Base-by-base conservation (phyloP, 1,140 invertebrate species). In the Episyrphus balteatus region DNA sequence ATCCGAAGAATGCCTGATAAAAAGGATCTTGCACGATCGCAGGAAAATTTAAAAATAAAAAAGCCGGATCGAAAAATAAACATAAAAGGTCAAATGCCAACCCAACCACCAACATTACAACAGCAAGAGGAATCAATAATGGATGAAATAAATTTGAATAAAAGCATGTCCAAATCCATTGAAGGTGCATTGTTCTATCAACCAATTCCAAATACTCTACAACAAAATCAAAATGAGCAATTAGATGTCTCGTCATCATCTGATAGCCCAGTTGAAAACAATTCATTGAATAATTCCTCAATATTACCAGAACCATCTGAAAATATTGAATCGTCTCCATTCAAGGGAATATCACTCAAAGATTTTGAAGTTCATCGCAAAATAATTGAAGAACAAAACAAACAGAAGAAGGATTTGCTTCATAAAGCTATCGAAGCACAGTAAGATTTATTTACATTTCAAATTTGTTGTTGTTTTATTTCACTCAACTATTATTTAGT, bases 301-400 rank as follows among this genome's bases (percentile, higher is more conserved):
- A 50, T 50, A 36, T 38, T 51, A 34, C 45, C 46, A 12, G 36
- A 44, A 30, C 2, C 34, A 13, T 36, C 39, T 10, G 9, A 36
- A 33, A 60, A 56, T 44, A 57, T 56, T 5, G 57, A 61, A n/a
- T 66, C n/a, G n/a, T n/a, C 62, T 6, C 62, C 62, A 39, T 66
- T 66, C 30, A 62, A 61, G 51, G 65, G 65, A 7, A 46, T 68
- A 13, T 68, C 64, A 1, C 44, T 86, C 15, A 75, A 80, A 51
- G 77, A 81, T 50, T 79, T 86, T 53, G 78, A 84, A 61, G 60
- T 77, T 21, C 73, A 80, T 51, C 83, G 85, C 55, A 84, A 81
- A 59, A 59, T 80, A 45, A 83, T 86, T 55, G 82, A 87, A 58
- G 83, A 86, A 64, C 81, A 85, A 54, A 88, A 86, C 70, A 79